Conservation (phyloP, 2,113 vertebrate genomes). For the Seriola dumerili region DNA sequence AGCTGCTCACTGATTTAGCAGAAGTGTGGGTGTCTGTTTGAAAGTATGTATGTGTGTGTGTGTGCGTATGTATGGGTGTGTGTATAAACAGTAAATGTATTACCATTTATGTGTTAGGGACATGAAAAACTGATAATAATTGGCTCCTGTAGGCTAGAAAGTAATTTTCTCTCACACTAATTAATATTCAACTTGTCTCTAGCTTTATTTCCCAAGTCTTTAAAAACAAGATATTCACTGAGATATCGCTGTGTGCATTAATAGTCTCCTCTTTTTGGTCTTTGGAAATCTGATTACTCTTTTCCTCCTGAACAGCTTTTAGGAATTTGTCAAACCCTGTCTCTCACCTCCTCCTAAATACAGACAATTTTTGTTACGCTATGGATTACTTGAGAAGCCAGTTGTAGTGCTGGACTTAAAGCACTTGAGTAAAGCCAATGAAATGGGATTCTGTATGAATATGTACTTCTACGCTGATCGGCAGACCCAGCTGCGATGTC, state of each 20-base stretch:
- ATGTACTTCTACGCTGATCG: slow-evolving; percentile 10
- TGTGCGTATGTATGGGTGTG: slow-evolving; percentile 24
- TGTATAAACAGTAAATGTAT: slow-evolving; percentile 19
- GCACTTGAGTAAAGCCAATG: slow-evolving; percentile 1
- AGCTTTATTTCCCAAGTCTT: slow-evolving; percentile 55
- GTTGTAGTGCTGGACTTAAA: neutral
- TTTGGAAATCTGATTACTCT: slow-evolving; percentile 27
- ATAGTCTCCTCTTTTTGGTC: slow-evolving; percentile 33
- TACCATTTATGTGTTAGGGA: slow-evolving; percentile 50
- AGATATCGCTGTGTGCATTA: slow-evolving; percentile 46
- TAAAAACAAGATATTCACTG: slow-evolving; percentile 30
- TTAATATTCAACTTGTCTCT: slow-evolving; percentile 45
- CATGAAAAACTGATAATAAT: slow-evolving; percentile 62
- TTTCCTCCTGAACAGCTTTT: slow-evolving; percentile 22
- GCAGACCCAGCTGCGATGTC: slow-evolving; percentile 13
- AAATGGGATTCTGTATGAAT: slow-evolving; percentile 23
- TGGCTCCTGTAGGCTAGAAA: slow-evolving; percentile 57
- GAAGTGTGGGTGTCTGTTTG: slow-evolving; percentile 53
- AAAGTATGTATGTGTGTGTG: neutral
- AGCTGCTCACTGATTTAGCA: slow-evolving; percentile 60
- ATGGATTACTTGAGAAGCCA: slow-evolving; percentile 12
- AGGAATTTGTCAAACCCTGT: slow-evolving; percentile 11
- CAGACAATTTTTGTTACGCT: neutral
- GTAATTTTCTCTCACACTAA: slow-evolving; percentile 65
- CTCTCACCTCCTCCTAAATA: neutral